Evolutionary conservation across 1,140 invertebrate genomes (phyloP).

Genomic region (Lysiphlebus fabarum): DNA sequence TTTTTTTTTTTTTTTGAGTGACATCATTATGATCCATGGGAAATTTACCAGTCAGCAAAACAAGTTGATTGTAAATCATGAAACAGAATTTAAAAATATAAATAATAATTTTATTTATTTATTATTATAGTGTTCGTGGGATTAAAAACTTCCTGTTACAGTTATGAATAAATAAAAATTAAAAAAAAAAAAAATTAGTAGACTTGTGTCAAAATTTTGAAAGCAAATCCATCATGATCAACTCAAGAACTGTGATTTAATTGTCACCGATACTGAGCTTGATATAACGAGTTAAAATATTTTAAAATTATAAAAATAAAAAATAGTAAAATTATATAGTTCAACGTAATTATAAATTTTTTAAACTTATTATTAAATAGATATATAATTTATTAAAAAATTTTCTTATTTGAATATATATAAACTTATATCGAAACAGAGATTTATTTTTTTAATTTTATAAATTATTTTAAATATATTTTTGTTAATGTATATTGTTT

Average conservation of each 20-base stretch:
- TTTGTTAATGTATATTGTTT: slow-evolving; percentile 1
- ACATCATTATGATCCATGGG: neutral
- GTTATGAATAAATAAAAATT: slow-evolving; percentile 23
- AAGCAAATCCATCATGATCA: slow-evolving; percentile 53
- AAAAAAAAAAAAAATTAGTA: slow-evolving; percentile 13
- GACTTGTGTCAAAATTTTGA: slow-evolving; percentile 19
- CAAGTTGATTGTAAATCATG: slow-evolving; percentile 2
- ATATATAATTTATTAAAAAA: too few species aligned
- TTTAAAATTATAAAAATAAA: slow-evolving; percentile 23
- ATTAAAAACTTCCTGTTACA: slow-evolving; percentile 22
- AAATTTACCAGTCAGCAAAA: slow-evolving; percentile 4
- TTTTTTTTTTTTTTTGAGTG: neutral
- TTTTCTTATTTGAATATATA: too few species aligned
- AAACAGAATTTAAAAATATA: slow-evolving; percentile 3
- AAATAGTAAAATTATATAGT: too few species aligned
- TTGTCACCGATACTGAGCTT: slow-evolving; percentile 40
- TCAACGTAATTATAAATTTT: too few species aligned
- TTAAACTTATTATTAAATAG: too few species aligned
- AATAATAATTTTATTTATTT: neutral
- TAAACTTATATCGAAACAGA: too few species aligned
- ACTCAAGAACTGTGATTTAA: slow-evolving; percentile 51
- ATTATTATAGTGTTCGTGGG: slow-evolving; percentile 14
- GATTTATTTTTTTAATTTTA: too few species aligned
- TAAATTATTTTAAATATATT: too few species aligned
- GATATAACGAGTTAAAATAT: slow-evolving; percentile 23